phyloP scores from a whole-genome alignment of 2,113 vertebrate genomes.

The Chaetura pelagica region DNA sequence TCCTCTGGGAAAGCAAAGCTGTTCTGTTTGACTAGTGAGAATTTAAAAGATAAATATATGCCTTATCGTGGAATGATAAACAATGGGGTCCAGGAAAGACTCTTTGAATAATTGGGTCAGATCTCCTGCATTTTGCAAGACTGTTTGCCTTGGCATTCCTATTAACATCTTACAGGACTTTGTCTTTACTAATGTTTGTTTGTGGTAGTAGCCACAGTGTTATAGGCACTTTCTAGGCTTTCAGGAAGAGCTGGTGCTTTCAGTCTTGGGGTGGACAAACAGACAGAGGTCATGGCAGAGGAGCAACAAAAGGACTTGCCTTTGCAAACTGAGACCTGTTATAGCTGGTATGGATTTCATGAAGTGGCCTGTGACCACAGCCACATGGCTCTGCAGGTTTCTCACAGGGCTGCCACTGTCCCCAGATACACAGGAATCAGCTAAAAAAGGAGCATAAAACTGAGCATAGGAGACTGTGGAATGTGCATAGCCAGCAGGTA shows the following conservation, averaged over 20 bases:
- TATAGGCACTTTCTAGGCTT: conserved; percentile 45
- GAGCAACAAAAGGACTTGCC: not conserved
- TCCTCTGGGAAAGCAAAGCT: conserved; percentile 58
- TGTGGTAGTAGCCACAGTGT: not conserved
- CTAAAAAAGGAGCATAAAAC: not conserved
- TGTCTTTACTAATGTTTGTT: conserved; percentile 22
- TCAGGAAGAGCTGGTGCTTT: not conserved
- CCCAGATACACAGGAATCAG: not conserved
- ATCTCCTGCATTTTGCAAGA: conserved; percentile 36
- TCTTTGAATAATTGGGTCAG: conserved; percentile 34
- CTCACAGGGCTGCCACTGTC: not conserved
- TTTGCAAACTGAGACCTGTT: not conserved
- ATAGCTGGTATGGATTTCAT: not conserved
- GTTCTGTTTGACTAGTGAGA: conserved; percentile 52
- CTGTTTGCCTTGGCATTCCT: conserved; percentile 21
- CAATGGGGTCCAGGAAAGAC: conserved; percentile 26
- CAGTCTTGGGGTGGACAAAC: conserved; percentile 12
- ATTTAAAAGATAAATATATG: conserved; percentile 64
- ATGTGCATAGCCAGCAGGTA: not conserved
- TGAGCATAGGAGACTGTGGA: not conserved
- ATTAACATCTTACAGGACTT: conserved; percentile 12
- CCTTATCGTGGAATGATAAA: conserved; percentile 58
- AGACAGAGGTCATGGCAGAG: conserved; percentile 10
- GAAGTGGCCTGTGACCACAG: not conserved
- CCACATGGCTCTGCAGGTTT: not conserved